Evolutionary conservation across 2,113 vertebrate genomes (phyloP), one percentile per base, ranked within the genome.

Genomic region (Panthera tigris): DNA sequence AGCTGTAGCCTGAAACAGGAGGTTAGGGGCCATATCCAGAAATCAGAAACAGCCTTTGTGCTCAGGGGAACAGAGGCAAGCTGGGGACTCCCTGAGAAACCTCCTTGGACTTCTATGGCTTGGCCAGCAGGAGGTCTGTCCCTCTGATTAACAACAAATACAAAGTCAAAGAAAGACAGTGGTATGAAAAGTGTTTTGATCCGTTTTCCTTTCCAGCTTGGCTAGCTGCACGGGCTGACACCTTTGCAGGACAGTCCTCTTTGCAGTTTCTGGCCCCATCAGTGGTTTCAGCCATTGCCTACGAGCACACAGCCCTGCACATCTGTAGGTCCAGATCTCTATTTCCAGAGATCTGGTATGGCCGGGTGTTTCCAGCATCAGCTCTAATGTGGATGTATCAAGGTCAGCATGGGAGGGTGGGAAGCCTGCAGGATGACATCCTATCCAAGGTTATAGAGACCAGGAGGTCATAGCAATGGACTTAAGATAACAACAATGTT

Each of bases 11-110:
- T 73, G 55, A 21, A 95, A 91, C 65, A 95, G 93, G 96, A 83
- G 80, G 45, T 52, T 18, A 97, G 55, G 18, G 95, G 25, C 55
- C 52, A 78, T 79, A 91, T 27, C 39, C 94, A 52, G 68, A 95
- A 97, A 97, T 95, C 94, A 96, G 95, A 97, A 98, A 91, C 89
- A 96, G 94, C 69, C 89, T 96, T 82, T 78, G 63, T 90, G 79
- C 87, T 79, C 74, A 74, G 87, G 29, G 55, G 78, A 86, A 86
- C 15, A 63, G 91, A 89, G 82, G 33, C 78, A 86, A 14, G 2
- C 55, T 3, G 73, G 65, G 29, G 18, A 52, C 63, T 76, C 16
- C 94, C 29, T 33, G 48, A 95, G 94, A 97, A 97, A 27, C 29
- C 50, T 36, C 18, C n/a, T 27, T 12, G 21, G 79, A 36, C 86